These are phyloP conservation scores for Spinibarbus caldwelli DNA, from an alignment of 2,797 vertebrate species.

Conservation along the genomic window DNA sequence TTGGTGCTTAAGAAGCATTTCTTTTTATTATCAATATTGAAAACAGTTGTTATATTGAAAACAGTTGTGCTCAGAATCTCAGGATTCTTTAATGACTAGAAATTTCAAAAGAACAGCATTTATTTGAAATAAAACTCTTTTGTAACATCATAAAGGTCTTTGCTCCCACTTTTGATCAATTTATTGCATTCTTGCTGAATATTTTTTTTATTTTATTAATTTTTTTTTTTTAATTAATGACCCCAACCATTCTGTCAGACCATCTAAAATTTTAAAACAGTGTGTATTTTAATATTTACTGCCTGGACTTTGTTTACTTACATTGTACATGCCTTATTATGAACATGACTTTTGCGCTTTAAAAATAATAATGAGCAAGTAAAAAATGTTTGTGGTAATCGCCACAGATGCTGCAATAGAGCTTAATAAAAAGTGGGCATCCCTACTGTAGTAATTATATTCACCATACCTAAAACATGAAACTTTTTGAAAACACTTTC, in stretches of 20 bases:
- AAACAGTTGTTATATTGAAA: background rate
- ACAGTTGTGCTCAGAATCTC: background rate
- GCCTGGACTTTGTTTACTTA: background rate
- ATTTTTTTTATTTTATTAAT: too few relatives aligned
- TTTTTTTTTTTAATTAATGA: background rate
- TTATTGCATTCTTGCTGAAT: background rate
- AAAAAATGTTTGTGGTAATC: background rate
- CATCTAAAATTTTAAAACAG: background rate
- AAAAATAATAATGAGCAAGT: background rate
- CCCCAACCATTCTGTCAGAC: background rate
- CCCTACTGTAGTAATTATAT: background rate
- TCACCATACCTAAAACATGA: background rate
- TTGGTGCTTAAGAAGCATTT: background rate
- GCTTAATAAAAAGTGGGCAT: background rate
- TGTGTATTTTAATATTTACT: background rate
- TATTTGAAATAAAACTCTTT: background rate
- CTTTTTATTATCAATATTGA: background rate
- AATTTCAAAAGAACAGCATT: background rate
- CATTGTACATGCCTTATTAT: background rate
- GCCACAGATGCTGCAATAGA: background rate
- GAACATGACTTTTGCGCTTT: background rate
- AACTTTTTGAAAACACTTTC: slow-evolving; percentile 3
- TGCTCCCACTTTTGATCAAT: background rate
- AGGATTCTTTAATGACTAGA: background rate
- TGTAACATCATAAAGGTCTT: background rate